Evolutionary conservation across 1,140 invertebrate species (phyloP).

Genomic region (Calosoma granatense): DNA sequence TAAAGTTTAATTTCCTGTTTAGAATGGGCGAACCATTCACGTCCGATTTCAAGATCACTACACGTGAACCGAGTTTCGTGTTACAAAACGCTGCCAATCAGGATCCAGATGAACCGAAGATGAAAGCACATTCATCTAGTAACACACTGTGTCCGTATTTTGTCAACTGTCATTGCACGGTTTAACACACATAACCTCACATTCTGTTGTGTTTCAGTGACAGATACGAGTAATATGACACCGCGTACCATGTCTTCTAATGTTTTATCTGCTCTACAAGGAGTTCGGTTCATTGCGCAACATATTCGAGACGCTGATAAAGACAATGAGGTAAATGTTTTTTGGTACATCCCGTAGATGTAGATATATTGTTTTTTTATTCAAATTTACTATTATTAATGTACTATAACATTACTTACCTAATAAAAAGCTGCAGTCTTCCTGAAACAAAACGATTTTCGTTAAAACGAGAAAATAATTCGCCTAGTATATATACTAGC

Average conservation of each 20-base stretch:
- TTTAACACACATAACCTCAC: not conserved
- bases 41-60: conserved; percentile 34
- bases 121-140: conserved; percentile 35
- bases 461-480: too few relatives aligned
- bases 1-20: too few relatives aligned
- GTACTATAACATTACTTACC: too few relatives aligned
- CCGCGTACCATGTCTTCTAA: conserved; percentile 73
- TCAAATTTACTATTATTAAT: conserved; percentile 1
- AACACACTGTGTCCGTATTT: conserved; percentile 11
- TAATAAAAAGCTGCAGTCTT: too few relatives aligned
- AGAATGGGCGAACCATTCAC: conserved; percentile 32
- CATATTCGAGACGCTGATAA: conserved; percentile 93
- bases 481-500: too few relatives aligned
- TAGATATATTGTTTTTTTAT: too few relatives aligned
- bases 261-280: conserved; percentile 81
- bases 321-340: conserved; percentile 83
- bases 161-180: not conserved
- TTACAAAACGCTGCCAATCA: conserved; percentile 23
- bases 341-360: too few relatives aligned
- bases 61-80: conserved; percentile 33
- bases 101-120: conserved; percentile 30
- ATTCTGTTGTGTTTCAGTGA: conserved; percentile 37
- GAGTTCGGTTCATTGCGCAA: conserved; percentile 92
- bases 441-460: too few relatives aligned
- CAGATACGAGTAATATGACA: conserved; percentile 68